Evolutionary conservation across 2,113 vertebrate species (phyloP).

Genomic region (Murina feae): DNA sequence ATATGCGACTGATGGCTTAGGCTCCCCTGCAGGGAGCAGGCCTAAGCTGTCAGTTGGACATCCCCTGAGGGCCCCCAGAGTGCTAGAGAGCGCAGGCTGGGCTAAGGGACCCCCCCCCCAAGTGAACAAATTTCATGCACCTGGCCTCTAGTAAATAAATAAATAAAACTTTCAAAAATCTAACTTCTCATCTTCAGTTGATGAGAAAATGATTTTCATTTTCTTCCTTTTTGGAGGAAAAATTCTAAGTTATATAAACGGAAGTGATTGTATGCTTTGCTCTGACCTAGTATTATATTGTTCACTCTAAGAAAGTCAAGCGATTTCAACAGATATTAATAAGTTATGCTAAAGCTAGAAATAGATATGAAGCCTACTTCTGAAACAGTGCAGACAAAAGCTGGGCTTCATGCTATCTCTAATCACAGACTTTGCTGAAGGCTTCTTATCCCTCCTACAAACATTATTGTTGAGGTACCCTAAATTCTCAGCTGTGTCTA

Average conservation of each 20-base stretch:
- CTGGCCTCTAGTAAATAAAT: too few relatives aligned
- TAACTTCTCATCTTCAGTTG: background rate
- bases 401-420: background rate
- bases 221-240: background rate
- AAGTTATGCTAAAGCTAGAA: background rate
- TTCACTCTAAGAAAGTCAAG: background rate
- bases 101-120: too few relatives aligned
- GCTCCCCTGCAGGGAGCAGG: too few relatives aligned
- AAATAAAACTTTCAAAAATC: background rate
- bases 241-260: background rate
- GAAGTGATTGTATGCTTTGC: background rate
- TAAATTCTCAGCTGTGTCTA: background rate
- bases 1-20: too few relatives aligned
- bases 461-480: background rate
- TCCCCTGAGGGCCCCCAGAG: too few relatives aligned
- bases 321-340: background rate
- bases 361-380: background rate
- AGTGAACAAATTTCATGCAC: too few relatives aligned
- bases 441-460: background rate
- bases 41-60: too few relatives aligned
- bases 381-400: background rate
- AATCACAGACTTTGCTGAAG: background rate
- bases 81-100: too few relatives aligned
- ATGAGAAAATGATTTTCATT: background rate
- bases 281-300: background rate